Evolutionary conservation across 1,140 invertebrate species (phyloP).

Genomic region (Zaprionus inermis): DNA sequence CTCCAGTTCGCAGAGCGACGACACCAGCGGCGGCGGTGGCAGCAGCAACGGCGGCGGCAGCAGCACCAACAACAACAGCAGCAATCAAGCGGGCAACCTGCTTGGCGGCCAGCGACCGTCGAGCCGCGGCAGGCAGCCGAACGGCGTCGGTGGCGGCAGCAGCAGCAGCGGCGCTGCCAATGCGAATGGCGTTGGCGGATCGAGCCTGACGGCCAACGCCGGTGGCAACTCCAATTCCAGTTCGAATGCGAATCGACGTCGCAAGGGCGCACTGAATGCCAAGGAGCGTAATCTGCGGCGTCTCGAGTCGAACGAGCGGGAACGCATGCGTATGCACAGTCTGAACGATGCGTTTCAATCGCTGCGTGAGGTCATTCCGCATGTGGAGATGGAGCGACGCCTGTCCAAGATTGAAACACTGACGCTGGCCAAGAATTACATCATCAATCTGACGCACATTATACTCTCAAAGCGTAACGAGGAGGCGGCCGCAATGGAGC

Average conservation of each 20-base stretch:
- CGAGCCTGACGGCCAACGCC: conserved; percentile 30
- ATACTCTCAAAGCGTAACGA: conserved; percentile 86
- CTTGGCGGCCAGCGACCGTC: conserved; percentile 54
- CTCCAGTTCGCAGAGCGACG: conserved; percentile 84
- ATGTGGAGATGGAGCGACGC: conserved; percentile 93
- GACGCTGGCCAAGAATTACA: conserved; percentile 95
- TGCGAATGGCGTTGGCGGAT: neutral
- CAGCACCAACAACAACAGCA: conserved; percentile 64
- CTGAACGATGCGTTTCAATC: conserved; percentile 94
- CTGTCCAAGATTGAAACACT: conserved; percentile 95
- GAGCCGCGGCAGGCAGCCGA: conserved; percentile 60
- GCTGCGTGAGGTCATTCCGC: conserved; percentile 93
- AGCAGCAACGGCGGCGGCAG: conserved; percentile 82
- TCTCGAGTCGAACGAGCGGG: conserved; percentile 94
- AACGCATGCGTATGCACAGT: conserved; percentile 94
- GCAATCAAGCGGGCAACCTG: conserved; percentile 33
- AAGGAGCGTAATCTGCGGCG: conserved; percentile 92
- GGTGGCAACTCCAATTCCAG: conserved; percentile 45
- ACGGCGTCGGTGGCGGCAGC: neutral
- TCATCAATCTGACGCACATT: conserved; percentile 94
- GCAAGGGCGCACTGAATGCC: conserved; percentile 90
- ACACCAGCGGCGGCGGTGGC: conserved; percentile 81
- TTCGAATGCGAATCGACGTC: conserved; percentile 84
- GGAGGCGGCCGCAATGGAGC: conserved; percentile 78
- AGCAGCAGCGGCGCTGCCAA: neutral